These are phyloP conservation scores for Elachura formosa DNA, from an alignment of 2,113 vertebrate species.

Conservation along the genomic window DNA sequence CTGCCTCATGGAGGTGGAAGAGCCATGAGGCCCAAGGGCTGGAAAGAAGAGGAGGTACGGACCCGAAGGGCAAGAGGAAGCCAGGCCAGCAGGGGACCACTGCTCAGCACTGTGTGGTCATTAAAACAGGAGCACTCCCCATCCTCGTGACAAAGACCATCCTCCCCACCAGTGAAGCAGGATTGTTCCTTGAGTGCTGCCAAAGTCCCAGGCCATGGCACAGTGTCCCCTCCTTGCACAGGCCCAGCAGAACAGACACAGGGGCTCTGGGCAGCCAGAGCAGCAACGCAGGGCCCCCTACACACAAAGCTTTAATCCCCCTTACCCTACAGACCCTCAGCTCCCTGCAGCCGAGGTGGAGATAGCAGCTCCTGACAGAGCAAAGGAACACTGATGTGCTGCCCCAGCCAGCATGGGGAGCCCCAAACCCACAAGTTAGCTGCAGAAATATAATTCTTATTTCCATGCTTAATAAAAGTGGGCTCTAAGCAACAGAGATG, in stretches of 20 bases:
- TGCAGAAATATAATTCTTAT: neutral
- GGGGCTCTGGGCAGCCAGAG: neutral
- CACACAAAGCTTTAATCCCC: neutral
- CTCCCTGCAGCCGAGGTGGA: rapidly evolving
- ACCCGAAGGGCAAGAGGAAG: neutral
- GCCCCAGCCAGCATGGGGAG: neutral
- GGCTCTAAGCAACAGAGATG: neutral
- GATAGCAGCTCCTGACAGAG: neutral
- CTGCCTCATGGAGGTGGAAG: neutral
- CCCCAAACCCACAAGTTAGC: neutral
- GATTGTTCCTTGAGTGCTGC: neutral
- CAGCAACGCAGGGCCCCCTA: neutral
- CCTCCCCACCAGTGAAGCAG: neutral
- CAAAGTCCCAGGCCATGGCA: rapidly evolving
- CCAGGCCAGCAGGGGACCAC: neutral
- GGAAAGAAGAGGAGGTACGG: neutral
- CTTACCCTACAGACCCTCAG: rapidly evolving
- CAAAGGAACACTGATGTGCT: rapidly evolving
- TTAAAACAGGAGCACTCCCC: neutral
- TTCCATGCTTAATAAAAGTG: neutral
- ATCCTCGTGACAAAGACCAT: rapidly evolving
- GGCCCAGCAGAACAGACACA: rapidly evolving
- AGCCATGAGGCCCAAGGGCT: neutral
- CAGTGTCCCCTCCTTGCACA: rapidly evolving
- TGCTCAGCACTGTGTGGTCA: neutral